These are phyloP conservation scores for Torymus auratus DNA, from an alignment of 2,888 invertebrate genomes.

Conservation along the genomic window DNA sequence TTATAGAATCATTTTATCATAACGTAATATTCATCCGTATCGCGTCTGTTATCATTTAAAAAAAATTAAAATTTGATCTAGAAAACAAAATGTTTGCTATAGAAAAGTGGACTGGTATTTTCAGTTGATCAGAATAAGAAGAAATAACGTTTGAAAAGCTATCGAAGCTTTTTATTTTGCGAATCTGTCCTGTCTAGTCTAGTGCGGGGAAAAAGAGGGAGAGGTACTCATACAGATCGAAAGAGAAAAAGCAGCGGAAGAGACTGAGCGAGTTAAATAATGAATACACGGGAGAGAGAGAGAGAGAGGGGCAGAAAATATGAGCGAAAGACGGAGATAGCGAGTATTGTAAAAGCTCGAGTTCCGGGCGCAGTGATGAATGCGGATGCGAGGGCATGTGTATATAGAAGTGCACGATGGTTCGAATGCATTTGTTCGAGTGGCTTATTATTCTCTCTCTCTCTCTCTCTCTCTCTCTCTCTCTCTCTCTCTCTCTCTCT, in stretches of 20 bases:
- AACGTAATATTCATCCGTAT: too few species aligned
- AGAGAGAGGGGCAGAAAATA: not conserved
- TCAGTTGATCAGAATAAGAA: too few species aligned
- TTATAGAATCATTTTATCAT: too few species aligned
- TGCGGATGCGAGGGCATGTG: slow-evolving; percentile 30
- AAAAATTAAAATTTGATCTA: too few species aligned
- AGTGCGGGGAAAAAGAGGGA: slow-evolving; percentile 3
- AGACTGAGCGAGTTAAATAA: slow-evolving; percentile 51
- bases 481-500: too few species aligned
- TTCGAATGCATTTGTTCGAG: slow-evolving; percentile 54
- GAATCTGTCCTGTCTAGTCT: slow-evolving; percentile 3
- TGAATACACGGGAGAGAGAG: slow-evolving; percentile 35
- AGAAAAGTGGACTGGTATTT: too few species aligned
- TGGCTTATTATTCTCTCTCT: slow-evolving; percentile 51
- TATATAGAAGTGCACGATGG: slow-evolving; percentile 33
- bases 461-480: not conserved
- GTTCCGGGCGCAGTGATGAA: slow-evolving; percentile 50
- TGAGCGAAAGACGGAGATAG: slow-evolving; percentile 22
- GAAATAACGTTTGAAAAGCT: too few species aligned
- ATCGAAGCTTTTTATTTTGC: slow-evolving; percentile 10
- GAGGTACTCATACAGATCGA: slow-evolving; percentile 20
- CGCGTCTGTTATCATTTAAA: too few species aligned
- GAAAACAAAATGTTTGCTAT: too few species aligned
- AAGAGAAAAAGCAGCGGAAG: slow-evolving; percentile 30
- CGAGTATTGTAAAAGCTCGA: slow-evolving; percentile 52